These are phyloP conservation scores for Rhinella marina DNA, from an alignment of 2,797 vertebrate genomes.

Conservation along the genomic window DNA sequence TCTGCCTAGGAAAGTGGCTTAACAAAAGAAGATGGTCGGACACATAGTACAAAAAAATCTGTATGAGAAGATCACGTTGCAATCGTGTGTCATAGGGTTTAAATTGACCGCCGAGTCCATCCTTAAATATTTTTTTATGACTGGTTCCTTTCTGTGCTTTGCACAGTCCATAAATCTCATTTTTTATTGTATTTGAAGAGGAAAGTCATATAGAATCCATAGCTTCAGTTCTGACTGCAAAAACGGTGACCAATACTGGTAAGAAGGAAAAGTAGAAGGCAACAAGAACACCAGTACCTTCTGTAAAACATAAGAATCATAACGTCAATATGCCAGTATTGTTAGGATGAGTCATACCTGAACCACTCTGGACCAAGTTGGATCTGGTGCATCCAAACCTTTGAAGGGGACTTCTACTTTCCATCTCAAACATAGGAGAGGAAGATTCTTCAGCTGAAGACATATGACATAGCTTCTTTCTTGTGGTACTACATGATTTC, in stretches of 20 bases:
- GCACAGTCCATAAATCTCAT: neutral
- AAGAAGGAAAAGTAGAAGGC: neutral
- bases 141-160: neutral
- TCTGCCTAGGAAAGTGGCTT: neutral
- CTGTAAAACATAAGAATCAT: constrained; percentile 38
- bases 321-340: constrained; percentile 27
- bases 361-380: constrained; percentile 75
- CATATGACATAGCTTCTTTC: constrained; percentile 77
- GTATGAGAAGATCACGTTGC: neutral
- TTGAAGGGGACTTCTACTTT: constrained; percentile 77
- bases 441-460: constrained; percentile 79
- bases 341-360: constrained; percentile 71
- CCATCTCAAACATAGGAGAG: constrained; percentile 81
- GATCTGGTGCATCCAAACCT: constrained; percentile 77
- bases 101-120: neutral
- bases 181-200: neutral
- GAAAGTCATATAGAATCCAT: neutral
- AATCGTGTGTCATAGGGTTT: too few species aligned
- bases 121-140: neutral
- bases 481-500: constrained; percentile 75
- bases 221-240: neutral
- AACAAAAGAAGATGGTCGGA: neutral
- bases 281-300: constrained; percentile 2
- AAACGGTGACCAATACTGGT: neutral
- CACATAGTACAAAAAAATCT: neutral